Evolutionary conservation across 2,113 vertebrate species (phyloP).

Genomic region (Neoarius graeffei): DNA sequence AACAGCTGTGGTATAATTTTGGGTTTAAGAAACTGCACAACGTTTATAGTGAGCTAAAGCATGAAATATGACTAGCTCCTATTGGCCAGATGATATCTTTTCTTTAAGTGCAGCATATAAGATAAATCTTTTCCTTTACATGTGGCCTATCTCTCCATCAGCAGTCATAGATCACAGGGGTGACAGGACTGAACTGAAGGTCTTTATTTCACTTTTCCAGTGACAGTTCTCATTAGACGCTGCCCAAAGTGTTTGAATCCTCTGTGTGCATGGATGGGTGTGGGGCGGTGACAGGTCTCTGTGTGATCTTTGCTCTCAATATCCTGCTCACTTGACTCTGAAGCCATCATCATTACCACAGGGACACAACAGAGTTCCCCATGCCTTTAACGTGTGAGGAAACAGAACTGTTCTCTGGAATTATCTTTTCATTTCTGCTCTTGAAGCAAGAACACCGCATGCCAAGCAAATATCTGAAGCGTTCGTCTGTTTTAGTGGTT

Average conservation of each 20-base stretch:
- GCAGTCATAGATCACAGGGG: background rate
- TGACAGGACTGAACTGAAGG: background rate
- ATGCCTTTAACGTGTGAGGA: conserved; percentile 4
- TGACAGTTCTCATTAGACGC: conserved; percentile 25
- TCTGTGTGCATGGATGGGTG: background rate
- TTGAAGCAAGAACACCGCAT: background rate
- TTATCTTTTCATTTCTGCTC: background rate
- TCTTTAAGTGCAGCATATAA: background rate
- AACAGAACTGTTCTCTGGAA: background rate
- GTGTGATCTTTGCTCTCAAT: conserved; percentile 29
- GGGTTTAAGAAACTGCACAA: background rate
- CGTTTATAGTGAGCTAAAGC: background rate
- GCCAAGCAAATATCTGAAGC: background rate
- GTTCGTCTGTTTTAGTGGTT: background rate
- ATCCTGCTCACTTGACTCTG: conserved; percentile 23
- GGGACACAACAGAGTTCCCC: conserved; percentile 11
- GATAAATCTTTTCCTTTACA: background rate
- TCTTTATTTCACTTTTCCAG: conserved; percentile 5
- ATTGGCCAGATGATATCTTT: background rate
- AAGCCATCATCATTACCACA: conserved; percentile 28
- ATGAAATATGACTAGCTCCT: background rate
- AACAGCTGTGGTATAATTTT: background rate
- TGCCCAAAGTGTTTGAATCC: conserved; percentile 8
- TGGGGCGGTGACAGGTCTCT: background rate
- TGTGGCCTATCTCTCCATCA: background rate